Evolutionary conservation across 2,113 vertebrate genomes (phyloP), one percentile per base, ranked within the genome.

Genomic region (Casuarius casuarius): DNA sequence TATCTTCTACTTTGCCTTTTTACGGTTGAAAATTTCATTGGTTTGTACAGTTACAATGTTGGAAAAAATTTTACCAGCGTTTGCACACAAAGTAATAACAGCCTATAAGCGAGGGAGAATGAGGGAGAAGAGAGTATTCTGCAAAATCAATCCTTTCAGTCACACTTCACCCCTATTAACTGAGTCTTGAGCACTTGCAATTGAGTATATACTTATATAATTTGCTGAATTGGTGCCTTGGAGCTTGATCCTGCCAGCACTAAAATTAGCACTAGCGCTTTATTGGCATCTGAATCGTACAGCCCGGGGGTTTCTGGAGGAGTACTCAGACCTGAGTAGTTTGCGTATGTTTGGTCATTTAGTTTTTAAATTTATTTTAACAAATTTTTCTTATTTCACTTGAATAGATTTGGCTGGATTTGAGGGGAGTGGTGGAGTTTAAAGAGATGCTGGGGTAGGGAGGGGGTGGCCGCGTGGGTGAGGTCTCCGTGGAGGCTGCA

Each of bases 281-380:
- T 35, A 31, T 56, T 73, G 1, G 20, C 33, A 0, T 20, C 9
- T 17, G 65, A 46, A 78, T 81, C 23, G 35, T 19, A 17, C 14
- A 12, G 0, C 0, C 13, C 29, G 65, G 40, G 44, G 28, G 29
- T 1, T 84, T 72, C 23, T 52, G 75, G 14, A 15, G n/a, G 48
- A 38, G 5, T 8, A 18, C n/a, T 67, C 12, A 17, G 25, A 10
- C 44, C 35, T 0, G 3, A 1, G 1, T 7, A 3, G 6, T 40
- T 74, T 0, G 0, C 7, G 1, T 31, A 49, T 3, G 0, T 5
- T 62, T 76, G 19, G 38, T 40, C 31, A 11, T 28, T 38, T 38
- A 38, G 38, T 38, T 38, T 38, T 38, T 38, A 7, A 38, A 40
- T 4, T 44, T 72, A 38, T 13, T 54, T 35, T 10, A 35, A 31